Conservation (phyloP, 2,797 vertebrate species). For the Pseudochaenichthys georgianus region DNA sequence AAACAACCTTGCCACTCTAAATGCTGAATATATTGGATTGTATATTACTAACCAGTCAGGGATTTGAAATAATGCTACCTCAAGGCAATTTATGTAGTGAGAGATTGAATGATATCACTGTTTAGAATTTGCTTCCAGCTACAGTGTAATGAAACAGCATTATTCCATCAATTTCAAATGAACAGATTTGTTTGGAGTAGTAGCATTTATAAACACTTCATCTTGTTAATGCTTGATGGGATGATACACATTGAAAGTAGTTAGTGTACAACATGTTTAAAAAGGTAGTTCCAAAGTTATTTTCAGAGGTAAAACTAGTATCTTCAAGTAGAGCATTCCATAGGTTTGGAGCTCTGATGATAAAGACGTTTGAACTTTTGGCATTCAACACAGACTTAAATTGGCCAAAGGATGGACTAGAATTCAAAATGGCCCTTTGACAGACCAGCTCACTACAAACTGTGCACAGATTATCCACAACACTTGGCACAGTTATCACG, state of each 20-base stretch:
- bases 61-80: slow-evolving; percentile 60
- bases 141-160: slow-evolving; percentile 42
- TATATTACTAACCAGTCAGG: slow-evolving; percentile 42
- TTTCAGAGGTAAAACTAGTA: slow-evolving; percentile 10
- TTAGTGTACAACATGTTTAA: slow-evolving; percentile 1
- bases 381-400: slow-evolving; percentile 32
- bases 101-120: slow-evolving; percentile 55
- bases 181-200: slow-evolving; percentile 48
- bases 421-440: slow-evolving; percentile 33
- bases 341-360: background rate
- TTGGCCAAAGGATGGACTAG: slow-evolving; percentile 11
- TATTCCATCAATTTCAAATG: slow-evolving; percentile 49
- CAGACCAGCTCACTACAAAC: slow-evolving; percentile 9
- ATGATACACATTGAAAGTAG: slow-evolving; percentile 21
- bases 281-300: slow-evolving; percentile 1
- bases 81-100: slow-evolving; percentile 52
- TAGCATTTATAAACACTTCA: slow-evolving; percentile 31
- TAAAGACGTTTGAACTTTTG: slow-evolving; percentile 22
- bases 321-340: background rate
- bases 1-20: slow-evolving; percentile 33
- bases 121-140: slow-evolving; percentile 44
- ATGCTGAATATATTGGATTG: slow-evolving; percentile 47
- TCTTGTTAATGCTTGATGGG: slow-evolving; percentile 37
- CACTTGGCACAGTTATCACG: slow-evolving; percentile 35
- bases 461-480: slow-evolving; percentile 7